Evolutionary conservation across 2,113 vertebrate species (phyloP), one percentile per base, ranked within the genome.

Genomic region (Cricetomys ansorgei): DNA sequence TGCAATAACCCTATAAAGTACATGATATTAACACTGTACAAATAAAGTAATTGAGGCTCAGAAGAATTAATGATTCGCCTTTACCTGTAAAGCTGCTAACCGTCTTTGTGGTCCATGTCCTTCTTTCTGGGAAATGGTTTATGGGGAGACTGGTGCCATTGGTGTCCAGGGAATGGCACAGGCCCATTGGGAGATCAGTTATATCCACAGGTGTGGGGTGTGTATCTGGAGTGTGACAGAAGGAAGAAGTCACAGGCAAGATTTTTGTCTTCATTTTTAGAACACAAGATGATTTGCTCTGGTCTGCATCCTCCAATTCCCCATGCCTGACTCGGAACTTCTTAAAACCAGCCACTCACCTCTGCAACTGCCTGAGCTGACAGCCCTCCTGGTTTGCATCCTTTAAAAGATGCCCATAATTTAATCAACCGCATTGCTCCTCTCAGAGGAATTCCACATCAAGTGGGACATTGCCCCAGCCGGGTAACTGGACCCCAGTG

Each of bases 401-500:
- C 15, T 45, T 59, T 83, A 87, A 59, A 93, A 3, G 1, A 69
- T 93, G 90, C 91, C 88, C 79, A 80, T 55, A 57, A 87, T 70
- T 81, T 92, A 93, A 69, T 59, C 59, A 94, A 90, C 97, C 55
- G 25, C 86, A 72, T 17, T 93, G 77, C 88, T 93, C 15, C 81
- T 81, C 59, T 96, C 67, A 10, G 89, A 1, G 40, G 83, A 96
- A 96, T 96, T 89, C 83, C 40, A 88, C 77, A 87, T 94, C 80
- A 94, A 89, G 92, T 90, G 50, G 65, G 75, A 93, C 72, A 94
- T 75, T 65, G 11, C 84, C 93, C 86, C n/a, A 97, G 45, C 86
- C 83, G 93, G 91, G 72, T 93, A 94, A 93, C 48, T 76, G 92
- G 87, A 97, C n/a, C 59, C 92, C 89, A 75, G 76, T 27, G 50